Evolutionary conservation across 2,113 vertebrate species (phyloP).

Genomic region (Protomyctophum bolini): DNA sequence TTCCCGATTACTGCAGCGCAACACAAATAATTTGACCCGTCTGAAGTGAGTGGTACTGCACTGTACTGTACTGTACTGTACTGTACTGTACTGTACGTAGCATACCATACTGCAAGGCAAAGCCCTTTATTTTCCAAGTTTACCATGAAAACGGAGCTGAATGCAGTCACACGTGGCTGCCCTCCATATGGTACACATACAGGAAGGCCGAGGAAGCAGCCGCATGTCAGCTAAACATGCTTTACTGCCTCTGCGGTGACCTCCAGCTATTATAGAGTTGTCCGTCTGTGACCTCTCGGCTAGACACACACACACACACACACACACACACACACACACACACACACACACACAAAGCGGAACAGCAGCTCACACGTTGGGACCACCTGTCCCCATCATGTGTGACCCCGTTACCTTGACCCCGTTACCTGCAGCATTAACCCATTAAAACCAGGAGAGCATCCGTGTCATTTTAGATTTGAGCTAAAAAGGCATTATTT

Average conservation of each 20-base stretch:
- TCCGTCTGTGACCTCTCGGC: not conserved
- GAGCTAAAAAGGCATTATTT: not conserved
- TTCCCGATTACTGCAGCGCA: too few species aligned
- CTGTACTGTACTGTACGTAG: too few species aligned
- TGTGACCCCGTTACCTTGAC: not conserved
- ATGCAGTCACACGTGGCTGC: conserved; percentile 3
- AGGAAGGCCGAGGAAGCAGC: too few species aligned
- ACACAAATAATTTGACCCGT: too few species aligned
- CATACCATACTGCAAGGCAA: too few species aligned
- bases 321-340: too few species aligned
- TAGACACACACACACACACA: not conserved
- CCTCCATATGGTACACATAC: not conserved
- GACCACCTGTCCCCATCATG: conserved; percentile 22
- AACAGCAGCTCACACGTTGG: conserved; percentile 23
- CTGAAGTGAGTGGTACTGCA: too few species aligned
- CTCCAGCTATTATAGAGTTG: not conserved
- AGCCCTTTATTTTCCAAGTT: conserved; percentile 14
- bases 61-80: too few species aligned
- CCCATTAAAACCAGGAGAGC: too few species aligned
- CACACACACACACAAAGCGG: not conserved
- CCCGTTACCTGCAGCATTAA: too few species aligned
- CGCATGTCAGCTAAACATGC: conserved; percentile 4
- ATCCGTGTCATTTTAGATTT: too few species aligned
- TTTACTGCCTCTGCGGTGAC: not conserved
- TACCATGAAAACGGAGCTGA: not conserved